These are phyloP conservation scores for Bettongia penicillata DNA, from an alignment of 2,113 vertebrate genomes.

Conservation along the genomic window DNA sequence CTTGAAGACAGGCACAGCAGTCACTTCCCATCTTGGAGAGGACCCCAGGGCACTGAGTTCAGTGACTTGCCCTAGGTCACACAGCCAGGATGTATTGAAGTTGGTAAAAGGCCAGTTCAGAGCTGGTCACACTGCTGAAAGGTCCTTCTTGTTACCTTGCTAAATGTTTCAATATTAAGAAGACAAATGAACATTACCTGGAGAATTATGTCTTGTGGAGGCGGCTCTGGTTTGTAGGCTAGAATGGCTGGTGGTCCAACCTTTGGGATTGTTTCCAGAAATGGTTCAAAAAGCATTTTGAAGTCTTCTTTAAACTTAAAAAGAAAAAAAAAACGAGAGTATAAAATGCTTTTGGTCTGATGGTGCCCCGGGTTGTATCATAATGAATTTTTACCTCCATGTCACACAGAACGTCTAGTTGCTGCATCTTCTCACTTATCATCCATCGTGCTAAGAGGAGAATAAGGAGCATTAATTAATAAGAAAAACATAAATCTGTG, in stretches of 20 bases:
- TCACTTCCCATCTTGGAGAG: neutral
- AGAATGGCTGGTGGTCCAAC: neutral
- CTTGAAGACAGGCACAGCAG: neutral
- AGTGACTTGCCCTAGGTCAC: neutral
- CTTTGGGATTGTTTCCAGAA: neutral
- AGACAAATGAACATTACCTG: neutral
- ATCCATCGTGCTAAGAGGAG: neutral
- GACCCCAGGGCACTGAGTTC: neutral
- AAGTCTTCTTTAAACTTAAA: neutral
- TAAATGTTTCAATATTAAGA: neutral
- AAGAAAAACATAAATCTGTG: neutral
- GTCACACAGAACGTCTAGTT: neutral
- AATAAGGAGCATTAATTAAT: neutral
- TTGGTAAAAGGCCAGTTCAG: neutral
- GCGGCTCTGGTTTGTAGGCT: neutral
- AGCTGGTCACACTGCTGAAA: neutral
- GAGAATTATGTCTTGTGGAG: neutral
- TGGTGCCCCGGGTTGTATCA: neutral
- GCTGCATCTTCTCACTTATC: neutral
- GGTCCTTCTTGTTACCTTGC: neutral
- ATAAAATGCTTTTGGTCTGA: neutral
- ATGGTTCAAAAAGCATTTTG: neutral
- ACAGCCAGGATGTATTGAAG: neutral
- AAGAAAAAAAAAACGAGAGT: neutral
- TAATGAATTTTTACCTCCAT: neutral